Base-by-base conservation (phyloP, 2,113 vertebrate genomes). In the Orthonyx spaldingii region DNA sequence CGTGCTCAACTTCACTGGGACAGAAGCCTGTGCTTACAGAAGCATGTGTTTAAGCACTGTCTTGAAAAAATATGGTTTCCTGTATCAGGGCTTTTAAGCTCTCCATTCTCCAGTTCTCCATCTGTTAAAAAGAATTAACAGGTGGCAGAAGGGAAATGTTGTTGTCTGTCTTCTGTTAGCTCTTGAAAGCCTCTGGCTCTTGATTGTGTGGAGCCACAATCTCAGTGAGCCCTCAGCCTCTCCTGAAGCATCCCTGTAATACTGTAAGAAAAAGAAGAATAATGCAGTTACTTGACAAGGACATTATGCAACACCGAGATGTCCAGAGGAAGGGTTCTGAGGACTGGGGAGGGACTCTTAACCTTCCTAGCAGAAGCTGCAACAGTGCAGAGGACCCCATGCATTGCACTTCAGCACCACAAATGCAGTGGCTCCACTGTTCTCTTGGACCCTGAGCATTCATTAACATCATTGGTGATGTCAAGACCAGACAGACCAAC, bases 91-190 rank as follows among this genome's bases (percentile, higher is more conserved):
- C 94, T 97, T 97, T 97, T 96, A 96, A 96, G 95, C 94, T 96
- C 93, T 75, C 83, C 65, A 42, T 92, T 96, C 93, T 93, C 65
- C 76, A 93, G 47, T 84, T 94, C 88, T 94, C 92, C 93, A 96
- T 96, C 96, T 97, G 96, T 89, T 97, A 90, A 93, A 96, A 92
- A 75, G 92, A 96, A 93, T 92, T 96, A 96, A 89, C 96, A 95
- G 94, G 94, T 92, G 96, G 94, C 93, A 94, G 93, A 91, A 93
- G 89, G 91, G 94, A 97, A 93, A 94, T 92, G 94, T 96, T 89
- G 65, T 92, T 95, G 27, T 96, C 90, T 95, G 86, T 93, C 92
- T 96, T 70, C 85, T 96, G 80, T 93, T 94, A 79, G 93, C 60
- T 92, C 83, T 92, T 89, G 78, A 88, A 88, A 93, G 79, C 74